These are phyloP conservation scores for Lathamus discolor DNA, from an alignment of 2,113 vertebrate species.

Conservation along the genomic window DNA sequence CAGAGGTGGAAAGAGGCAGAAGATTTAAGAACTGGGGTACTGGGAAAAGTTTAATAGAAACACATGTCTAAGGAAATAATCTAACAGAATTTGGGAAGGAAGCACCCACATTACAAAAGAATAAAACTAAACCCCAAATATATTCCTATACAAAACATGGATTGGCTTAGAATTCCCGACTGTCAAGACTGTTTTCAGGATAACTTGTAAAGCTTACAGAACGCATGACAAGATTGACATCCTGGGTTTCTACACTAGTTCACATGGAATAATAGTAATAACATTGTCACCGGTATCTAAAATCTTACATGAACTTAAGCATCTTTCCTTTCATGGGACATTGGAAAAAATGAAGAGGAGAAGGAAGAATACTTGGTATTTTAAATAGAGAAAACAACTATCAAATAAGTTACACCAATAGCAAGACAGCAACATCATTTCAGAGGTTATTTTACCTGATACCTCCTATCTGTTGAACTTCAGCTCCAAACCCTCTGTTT, in stretches of 20 bases:
- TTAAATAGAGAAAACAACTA: not conserved
- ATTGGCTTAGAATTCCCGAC: not conserved
- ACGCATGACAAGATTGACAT: accelerated
- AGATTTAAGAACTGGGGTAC: accelerated
- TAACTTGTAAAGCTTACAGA: not conserved
- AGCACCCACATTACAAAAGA: not conserved
- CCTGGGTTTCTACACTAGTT: not conserved
- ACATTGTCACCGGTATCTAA: not conserved
- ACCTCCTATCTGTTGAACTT: not conserved
- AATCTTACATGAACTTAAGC: not conserved
- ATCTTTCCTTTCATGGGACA: not conserved
- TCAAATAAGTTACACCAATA: not conserved
- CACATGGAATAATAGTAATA: accelerated
- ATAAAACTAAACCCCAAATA: not conserved
- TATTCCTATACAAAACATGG: not conserved
- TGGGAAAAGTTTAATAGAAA: not conserved
- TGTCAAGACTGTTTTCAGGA: not conserved
- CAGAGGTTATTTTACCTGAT: not conserved
- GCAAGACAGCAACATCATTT: accelerated
- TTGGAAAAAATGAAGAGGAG: not conserved
- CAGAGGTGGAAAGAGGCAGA: not conserved
- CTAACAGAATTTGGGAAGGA: not conserved
- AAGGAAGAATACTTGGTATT: not conserved
- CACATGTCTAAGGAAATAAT: not conserved
- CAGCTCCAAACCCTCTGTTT: not conserved